Conservation (phyloP, 2,797 vertebrate genomes). For the Gadopsis bispinosus region DNA sequence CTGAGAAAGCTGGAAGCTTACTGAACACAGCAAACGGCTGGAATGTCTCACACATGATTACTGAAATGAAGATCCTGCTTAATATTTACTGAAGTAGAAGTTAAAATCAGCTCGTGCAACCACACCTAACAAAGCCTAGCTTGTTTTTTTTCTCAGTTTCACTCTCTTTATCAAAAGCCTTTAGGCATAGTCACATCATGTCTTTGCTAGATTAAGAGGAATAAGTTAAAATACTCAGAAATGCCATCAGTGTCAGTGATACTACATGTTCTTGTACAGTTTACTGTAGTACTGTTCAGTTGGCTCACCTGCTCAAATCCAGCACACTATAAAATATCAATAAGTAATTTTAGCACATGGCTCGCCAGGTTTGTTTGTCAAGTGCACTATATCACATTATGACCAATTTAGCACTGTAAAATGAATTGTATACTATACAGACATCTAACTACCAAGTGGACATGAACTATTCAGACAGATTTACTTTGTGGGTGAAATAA, state of each 20-base stretch:
- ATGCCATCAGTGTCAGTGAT: neutral
- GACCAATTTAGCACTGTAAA: no score
- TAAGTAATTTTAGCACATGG: no score
- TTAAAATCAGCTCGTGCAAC: neutral
- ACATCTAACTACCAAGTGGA: no score
- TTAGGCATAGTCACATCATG: neutral
- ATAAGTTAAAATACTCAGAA: neutral
- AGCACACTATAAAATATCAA: no score
- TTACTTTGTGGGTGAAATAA: no score
- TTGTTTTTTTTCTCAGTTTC: neutral
- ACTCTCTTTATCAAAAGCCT: neutral
- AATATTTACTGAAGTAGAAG: slow-evolving; percentile 11
- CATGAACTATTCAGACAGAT: no score
- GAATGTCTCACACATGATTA: slow-evolving; percentile 27
- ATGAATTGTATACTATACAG: no score
- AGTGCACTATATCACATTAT: no score
- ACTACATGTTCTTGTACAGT: neutral
- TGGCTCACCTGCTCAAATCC: no score
- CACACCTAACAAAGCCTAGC: neutral
- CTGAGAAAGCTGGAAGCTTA: slow-evolving; percentile 49
- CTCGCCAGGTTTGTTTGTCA: no score
- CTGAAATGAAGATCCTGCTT: slow-evolving; percentile 39
- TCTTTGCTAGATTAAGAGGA: neutral
- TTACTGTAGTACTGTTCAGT: no score
- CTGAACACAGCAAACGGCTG: slow-evolving; percentile 32